Conservation (phyloP, 2,113 vertebrate genomes). For the Athene cunicularia region DNA sequence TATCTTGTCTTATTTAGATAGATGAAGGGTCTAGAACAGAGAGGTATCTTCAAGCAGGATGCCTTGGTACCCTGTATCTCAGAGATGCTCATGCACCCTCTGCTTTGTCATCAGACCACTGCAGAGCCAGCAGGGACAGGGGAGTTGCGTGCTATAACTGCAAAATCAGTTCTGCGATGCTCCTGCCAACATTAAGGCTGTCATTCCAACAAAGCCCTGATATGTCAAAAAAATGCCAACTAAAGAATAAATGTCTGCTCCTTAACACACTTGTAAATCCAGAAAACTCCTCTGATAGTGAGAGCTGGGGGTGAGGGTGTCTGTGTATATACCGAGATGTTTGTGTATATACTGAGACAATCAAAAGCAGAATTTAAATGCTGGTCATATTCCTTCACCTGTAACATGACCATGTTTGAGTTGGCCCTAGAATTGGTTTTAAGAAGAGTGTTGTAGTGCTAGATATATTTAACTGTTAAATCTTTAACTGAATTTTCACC, state of each 20-base stretch:
- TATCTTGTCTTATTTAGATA: background rate
- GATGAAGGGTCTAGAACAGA: background rate
- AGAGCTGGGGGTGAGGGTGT: background rate
- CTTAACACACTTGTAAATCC: background rate
- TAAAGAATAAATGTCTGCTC: background rate
- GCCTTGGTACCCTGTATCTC: background rate
- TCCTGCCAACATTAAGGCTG: background rate
- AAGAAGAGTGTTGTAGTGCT: background rate
- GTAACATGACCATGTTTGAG: background rate
- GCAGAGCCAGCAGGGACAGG: background rate
- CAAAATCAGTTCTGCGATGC: background rate
- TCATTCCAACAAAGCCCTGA: background rate
- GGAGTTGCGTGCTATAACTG: rapidly evolving
- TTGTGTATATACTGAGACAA: background rate
- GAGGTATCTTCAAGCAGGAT: background rate
- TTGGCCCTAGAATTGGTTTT: background rate
- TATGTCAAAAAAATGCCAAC: background rate
- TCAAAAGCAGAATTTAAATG: background rate
- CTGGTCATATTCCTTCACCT: background rate
- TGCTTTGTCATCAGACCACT: background rate
- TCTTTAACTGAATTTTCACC: background rate
- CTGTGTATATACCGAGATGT: background rate
- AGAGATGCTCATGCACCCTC: background rate
- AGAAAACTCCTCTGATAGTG: background rate
- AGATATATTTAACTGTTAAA: constrained; percentile 4